Evolutionary conservation across 1,140 invertebrate genomes (phyloP), one percentile per base, ranked within the genome.

Genomic region (Platyscapa corneri): DNA sequence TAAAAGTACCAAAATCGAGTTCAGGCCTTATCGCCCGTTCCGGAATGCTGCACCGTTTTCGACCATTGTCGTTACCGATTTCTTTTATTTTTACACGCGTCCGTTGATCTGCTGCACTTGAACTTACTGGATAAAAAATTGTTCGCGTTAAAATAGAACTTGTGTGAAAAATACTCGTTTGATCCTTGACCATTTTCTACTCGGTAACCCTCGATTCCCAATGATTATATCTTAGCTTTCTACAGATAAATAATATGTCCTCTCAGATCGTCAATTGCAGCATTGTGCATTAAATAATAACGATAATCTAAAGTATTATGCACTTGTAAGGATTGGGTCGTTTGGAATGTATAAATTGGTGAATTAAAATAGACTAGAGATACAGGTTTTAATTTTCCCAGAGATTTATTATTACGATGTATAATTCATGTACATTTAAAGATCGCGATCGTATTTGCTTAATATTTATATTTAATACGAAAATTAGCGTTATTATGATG

Each of bases 381-480:
- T 10, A 27, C 20, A 27, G 20, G 49, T n/a, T 46, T 37, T 0
- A 12, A 3, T 65, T 83, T 83, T 30, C 53, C 34, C 39, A 49
- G 32, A 83, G 42, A 72, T 84, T 84, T 84, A 83, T 85, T 85
- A n/a, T 81, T 81, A 67, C 56, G 78, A 84, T 67, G 75, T 53
- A 67, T 67, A 64, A 34, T 16, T 81, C 14, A 53, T 85, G 18
- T 81, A 85, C 84, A 85, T 23, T 75, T 53, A 75, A 72, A 75
- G 30, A 64, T 80, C 49, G 39, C 83, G 8, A 42, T 76, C n/a
- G 23, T 49, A n/a, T 72, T 81, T 81, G n/a, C 20, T 53, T 32
- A 64, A 32, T 34, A 42, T 42, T 70, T 70, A 76, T 60, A 37
- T 56, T 72, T 72, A 56, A 79, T 80, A 70, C 34, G 67, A 85